Evolutionary conservation across 2,888 invertebrate genomes (phyloP).

Genomic region (Brassicogethes aeneus): DNA sequence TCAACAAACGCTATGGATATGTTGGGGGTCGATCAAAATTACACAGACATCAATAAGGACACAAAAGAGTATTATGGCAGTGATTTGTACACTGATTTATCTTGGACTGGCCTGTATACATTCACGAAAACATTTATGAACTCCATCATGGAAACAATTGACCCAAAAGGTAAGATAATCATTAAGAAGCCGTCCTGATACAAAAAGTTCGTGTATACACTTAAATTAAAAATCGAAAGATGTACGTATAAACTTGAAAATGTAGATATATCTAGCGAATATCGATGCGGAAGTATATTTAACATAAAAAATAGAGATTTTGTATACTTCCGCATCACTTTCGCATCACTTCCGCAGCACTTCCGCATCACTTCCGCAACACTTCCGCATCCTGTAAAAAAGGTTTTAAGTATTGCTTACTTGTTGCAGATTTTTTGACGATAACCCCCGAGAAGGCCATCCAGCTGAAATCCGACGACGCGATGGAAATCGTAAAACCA

Average conservation of each 20-base stretch:
- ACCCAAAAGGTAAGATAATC: background rate
- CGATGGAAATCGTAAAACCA: background rate
- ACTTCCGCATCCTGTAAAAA: background rate
- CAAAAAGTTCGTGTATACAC: too few relatives aligned
- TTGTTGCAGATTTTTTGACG: background rate
- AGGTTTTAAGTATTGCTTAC: background rate
- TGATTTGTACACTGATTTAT: background rate
- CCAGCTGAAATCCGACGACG: background rate
- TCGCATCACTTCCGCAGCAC: too few relatives aligned
- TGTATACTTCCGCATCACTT: too few relatives aligned
- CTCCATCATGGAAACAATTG: background rate
- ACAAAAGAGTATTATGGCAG: background rate
- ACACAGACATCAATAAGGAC: background rate
- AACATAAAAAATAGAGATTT: too few relatives aligned
- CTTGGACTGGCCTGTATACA: background rate
- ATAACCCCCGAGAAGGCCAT: background rate
- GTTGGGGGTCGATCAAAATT: too few relatives aligned
- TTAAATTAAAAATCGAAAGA: too few relatives aligned
- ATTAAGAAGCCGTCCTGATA: too few relatives aligned
- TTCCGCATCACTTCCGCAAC: too few relatives aligned
- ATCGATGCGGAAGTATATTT: too few relatives aligned
- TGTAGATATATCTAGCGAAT: too few relatives aligned
- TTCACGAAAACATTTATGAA: background rate
- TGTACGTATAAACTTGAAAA: too few relatives aligned
- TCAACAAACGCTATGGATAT: too few relatives aligned